A percentile compares a stretch with the other conserved stretches of the same genome.
phyloP scores from a whole-genome alignment of 2,888 invertebrate genomes.

The Timema cristinae region DNA sequence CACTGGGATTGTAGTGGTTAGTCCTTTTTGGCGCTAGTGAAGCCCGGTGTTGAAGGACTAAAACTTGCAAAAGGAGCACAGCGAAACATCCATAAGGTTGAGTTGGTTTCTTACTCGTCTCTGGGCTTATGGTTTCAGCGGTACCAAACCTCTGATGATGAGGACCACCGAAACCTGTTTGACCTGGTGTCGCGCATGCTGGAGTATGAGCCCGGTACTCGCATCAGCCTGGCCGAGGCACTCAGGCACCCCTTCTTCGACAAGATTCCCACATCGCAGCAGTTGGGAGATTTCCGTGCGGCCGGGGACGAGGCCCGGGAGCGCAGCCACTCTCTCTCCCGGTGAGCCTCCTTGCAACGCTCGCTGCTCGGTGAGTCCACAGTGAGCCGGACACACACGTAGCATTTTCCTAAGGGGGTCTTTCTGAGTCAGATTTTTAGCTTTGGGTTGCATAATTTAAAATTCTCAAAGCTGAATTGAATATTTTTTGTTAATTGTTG shows the following conservation, averaged over 20 bases:
- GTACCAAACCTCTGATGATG: constrained; percentile 81
- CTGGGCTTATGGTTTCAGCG: constrained; percentile 57
- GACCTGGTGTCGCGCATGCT: constrained; percentile 94
- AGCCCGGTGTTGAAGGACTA: too few species aligned
- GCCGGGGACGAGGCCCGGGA: constrained; percentile 54
- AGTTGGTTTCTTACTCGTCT: neutral
- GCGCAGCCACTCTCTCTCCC: constrained; percentile 66
- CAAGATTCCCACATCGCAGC: constrained; percentile 73
- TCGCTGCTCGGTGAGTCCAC: constrained; percentile 12
- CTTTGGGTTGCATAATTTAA: too few species aligned
- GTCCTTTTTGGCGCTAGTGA: too few species aligned
- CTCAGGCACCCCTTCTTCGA: constrained; percentile 91
- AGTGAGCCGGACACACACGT: neutral
- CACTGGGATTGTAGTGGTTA: too few species aligned
- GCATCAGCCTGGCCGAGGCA: constrained; percentile 84
- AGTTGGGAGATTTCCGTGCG: constrained; percentile 55
- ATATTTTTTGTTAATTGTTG: too few species aligned
- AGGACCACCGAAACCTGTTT: constrained; percentile 90
- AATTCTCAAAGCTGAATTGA: too few species aligned
- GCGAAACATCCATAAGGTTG: too few species aligned
- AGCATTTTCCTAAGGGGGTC: too few species aligned
- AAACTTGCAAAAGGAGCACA: too few species aligned
- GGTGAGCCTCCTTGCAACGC: constrained; percentile 49
- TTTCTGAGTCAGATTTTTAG: too few species aligned
- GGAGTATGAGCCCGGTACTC: constrained; percentile 90